Evolutionary conservation across 92 coral and sea anemone genomes (phyloP), one percentile per base, ranked within the genome.

Genomic region (Phenganax marumi): DNA sequence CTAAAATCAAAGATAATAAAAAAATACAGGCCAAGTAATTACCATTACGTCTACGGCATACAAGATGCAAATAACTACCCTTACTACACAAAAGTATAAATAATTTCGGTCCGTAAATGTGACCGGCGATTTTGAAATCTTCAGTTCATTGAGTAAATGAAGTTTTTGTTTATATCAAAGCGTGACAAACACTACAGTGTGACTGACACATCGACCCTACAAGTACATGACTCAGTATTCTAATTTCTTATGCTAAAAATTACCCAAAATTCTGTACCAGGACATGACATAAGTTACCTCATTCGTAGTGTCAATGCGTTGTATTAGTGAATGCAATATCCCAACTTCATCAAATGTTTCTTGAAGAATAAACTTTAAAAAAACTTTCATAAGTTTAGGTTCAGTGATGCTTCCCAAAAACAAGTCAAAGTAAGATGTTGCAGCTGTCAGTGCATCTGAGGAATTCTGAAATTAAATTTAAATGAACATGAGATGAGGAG

Each of bases 331-430:
- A 82, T 91, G 96, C 18, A 95, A 91, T 21, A 95, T 85, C 12
- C 90, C 90, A 52, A 70, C 72, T 13, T 90, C 97, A 88, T 95
- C 98, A 88, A 87, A 91, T 64, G 81, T 86, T 66, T 91, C 97
- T 25, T 83, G 90, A 85, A 95, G 85, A 54, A 95, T 89, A 68
- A 95, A 95, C 85, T 91, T 86, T 7, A 95, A 78, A 84, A 95
- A 95, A 64, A 95, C 98, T 63, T 86, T 87, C 98, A 95, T 95
- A 78, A 95, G 73, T 56, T 89, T 91, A 81, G 96, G 88, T 80
- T 95, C 98, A 50, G 98, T 95, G 25, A 95, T 92, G 79, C 98
- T 95, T 73, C 98, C 90, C 56, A 95, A 33, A 60, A 95, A 95
- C 83, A 95, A 62, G 79, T 95, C 98, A 63, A 95, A 74, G 73